Evolutionary conservation across 1,140 invertebrate species (phyloP).

Genomic region (Drosophila lacertosa): DNA sequence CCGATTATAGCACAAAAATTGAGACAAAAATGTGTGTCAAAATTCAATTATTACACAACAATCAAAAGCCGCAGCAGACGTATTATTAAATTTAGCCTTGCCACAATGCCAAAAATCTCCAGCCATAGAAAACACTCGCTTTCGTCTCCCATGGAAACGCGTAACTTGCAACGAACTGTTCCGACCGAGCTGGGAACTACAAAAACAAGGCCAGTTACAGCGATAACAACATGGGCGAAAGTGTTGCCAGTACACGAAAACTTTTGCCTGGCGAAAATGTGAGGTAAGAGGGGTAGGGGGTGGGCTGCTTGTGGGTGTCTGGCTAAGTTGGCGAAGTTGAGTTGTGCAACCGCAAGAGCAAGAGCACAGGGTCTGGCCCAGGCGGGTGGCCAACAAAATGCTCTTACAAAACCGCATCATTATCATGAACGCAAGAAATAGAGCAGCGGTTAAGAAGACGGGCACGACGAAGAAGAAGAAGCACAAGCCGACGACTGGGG

Average conservation of each 20-base stretch:
- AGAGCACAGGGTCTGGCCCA: conserved; percentile 28
- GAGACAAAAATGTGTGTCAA: conserved; percentile 56
- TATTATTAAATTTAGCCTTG: conserved; percentile 59
- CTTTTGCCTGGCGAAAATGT: conserved; percentile 44
- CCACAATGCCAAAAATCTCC: conserved; percentile 43
- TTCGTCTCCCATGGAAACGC: conserved; percentile 47
- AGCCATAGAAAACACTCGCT: conserved; percentile 8
- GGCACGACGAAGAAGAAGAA: conserved; percentile 16
- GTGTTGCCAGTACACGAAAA: conserved; percentile 69
- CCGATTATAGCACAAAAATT: conserved; percentile 41
- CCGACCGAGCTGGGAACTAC: conserved; percentile 14
- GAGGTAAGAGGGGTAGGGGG: not conserved
- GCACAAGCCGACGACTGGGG: conserved; percentile 11
- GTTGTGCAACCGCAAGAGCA: conserved; percentile 59
- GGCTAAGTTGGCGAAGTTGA: conserved; percentile 40
- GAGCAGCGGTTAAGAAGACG: conserved; percentile 35
- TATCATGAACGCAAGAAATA: conserved; percentile 68
- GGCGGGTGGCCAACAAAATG: conserved; percentile 61
- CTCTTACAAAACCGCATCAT: conserved; percentile 72
- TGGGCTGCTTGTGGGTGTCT: conserved; percentile 9
- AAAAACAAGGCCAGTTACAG: conserved; percentile 56
- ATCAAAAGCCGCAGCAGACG: conserved; percentile 58
- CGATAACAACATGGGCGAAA: conserved; percentile 47
- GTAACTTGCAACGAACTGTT: conserved; percentile 52
- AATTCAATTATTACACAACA: conserved; percentile 63